A percentile compares a stretch with the other conserved stretches of the same genome.
These are phyloP conservation scores for Latrodectus elegans DNA, from an alignment of 2,888 invertebrate genomes.

Conservation along the genomic window DNA sequence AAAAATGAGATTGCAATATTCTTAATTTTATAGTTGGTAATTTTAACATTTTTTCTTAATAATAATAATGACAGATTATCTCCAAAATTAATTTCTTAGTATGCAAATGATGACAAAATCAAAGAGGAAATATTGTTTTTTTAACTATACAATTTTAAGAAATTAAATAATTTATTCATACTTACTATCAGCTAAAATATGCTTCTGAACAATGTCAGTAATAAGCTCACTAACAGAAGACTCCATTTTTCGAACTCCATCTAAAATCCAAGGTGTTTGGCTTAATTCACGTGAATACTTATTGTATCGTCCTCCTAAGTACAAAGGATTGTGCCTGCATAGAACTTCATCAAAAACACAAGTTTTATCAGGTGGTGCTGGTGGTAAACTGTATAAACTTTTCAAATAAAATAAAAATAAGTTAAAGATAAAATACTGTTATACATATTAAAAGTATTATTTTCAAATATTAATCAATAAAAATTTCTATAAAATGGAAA, in stretches of 20 bases:
- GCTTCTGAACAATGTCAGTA: constrained; percentile 80
- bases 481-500: too few relatives aligned
- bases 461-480: too few relatives aligned
- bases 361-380: constrained; percentile 76
- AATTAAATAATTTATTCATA: background rate
- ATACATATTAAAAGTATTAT: too few relatives aligned
- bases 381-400: constrained; percentile 78
- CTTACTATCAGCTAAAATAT: constrained; percentile 78
- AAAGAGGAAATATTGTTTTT: too few relatives aligned
- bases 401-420: too few relatives aligned
- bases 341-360: constrained; percentile 78
- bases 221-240: constrained; percentile 95
- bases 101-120: too few relatives aligned
- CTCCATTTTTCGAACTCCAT: constrained; percentile 85
- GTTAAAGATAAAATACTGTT: too few relatives aligned
- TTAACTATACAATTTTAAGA: background rate
- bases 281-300: constrained; percentile 89
- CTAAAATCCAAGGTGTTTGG: constrained; percentile 95
- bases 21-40: too few relatives aligned
- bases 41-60: too few relatives aligned
- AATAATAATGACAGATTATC: too few relatives aligned
- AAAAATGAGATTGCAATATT: too few relatives aligned
- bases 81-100: too few relatives aligned
- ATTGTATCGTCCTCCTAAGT: constrained; percentile 85
- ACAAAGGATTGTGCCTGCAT: constrained; percentile 80